These are phyloP conservation scores for Silurus glanis DNA, from an alignment of 2,113 vertebrate genomes.

Conservation along the genomic window DNA sequence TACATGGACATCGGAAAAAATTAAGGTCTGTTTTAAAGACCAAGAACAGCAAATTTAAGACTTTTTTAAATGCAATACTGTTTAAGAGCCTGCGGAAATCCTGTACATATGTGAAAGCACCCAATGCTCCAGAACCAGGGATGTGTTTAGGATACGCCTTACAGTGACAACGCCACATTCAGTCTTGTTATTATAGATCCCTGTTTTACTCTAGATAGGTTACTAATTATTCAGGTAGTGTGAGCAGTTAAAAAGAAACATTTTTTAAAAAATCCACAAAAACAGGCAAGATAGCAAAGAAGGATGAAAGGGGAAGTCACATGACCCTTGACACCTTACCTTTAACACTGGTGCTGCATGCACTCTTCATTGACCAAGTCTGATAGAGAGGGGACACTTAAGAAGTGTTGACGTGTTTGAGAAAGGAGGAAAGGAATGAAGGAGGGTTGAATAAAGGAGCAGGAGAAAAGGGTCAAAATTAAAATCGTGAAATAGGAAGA, in stretches of 20 bases:
- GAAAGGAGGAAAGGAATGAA: conserved; percentile 10
- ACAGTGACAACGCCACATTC: not conserved
- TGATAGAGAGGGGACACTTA: conserved; percentile 46
- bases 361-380: conserved; percentile 37
- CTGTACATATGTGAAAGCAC: not conserved
- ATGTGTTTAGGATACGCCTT: not conserved
- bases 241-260: not conserved
- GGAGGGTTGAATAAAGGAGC: conserved; percentile 12
- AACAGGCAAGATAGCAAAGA: not conserved
- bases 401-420: conserved; percentile 24
- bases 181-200: not conserved
- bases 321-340: conserved; percentile 46
- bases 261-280: not conserved
- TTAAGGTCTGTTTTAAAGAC: too few species aligned
- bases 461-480: conserved; percentile 8
- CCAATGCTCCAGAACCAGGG: not conserved
- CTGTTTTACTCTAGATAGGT: not conserved
- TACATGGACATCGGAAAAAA: too few species aligned
- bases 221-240: not conserved
- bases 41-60: too few species aligned
- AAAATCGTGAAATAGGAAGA: not conserved
- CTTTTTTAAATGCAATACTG: too few species aligned
- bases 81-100: too few species aligned
- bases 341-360: conserved; percentile 26
- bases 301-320: not conserved